A percentile compares a stretch with the other conserved stretches of the same genome.
Conservation (phyloP, 2,888 invertebrate species). For the Stenchaetothrips biformis region DNA sequence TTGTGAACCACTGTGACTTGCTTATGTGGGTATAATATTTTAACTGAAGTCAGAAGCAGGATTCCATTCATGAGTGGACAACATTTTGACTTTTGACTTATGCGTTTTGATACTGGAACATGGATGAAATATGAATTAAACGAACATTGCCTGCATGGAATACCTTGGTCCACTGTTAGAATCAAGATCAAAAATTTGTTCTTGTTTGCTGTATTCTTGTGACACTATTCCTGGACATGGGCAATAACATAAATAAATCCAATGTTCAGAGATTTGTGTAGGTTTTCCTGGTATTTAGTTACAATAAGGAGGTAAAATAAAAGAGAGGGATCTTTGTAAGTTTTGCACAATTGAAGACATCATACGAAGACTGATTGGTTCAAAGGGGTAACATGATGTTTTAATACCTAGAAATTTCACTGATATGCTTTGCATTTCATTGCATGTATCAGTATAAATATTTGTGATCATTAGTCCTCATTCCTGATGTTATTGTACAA, state of each 20-base stretch:
- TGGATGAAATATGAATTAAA: not conserved
- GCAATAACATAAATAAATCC: too few relatives aligned
- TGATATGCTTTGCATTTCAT: constrained; percentile 1
- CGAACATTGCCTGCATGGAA: not conserved
- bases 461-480: constrained; percentile 2
- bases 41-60: too few relatives aligned
- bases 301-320: not conserved
- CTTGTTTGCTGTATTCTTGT: too few relatives aligned
- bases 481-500: constrained; percentile 1
- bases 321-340: not conserved
- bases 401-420: not conserved
- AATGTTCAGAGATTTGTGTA: too few relatives aligned
- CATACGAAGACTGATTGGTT: constrained; percentile 18
- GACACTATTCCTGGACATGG: too few relatives aligned
- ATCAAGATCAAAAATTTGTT: not conserved
- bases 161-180: not conserved
- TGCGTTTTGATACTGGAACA: not conserved
- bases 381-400: constrained; percentile 23
- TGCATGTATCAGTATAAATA: constrained; percentile 13
- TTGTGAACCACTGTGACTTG: too few relatives aligned
- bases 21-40: too few relatives aligned
- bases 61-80: too few relatives aligned
- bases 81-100: too few relatives aligned
- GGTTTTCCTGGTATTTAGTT: not conserved
- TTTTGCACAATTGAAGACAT: constrained; percentile 16